These are phyloP conservation scores for Arctopsyche grandis DNA, from an alignment of 1,140 invertebrate genomes.

Conservation along the genomic window DNA sequence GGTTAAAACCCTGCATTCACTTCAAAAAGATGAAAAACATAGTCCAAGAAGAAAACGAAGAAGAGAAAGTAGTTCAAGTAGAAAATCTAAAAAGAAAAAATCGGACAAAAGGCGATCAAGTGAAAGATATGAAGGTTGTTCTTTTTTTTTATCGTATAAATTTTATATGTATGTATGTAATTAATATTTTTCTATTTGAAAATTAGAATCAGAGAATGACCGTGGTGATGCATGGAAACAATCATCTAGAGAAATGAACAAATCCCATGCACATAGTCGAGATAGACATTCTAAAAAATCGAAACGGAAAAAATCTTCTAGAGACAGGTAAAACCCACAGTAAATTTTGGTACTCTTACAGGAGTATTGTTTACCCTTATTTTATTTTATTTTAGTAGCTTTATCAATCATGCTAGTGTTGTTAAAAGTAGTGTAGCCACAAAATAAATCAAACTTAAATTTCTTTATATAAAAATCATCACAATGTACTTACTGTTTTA, in stretches of 20 bases:
- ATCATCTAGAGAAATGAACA: conserved; percentile 29
- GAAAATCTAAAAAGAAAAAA: conserved; percentile 42
- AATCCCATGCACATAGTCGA: conserved; percentile 35
- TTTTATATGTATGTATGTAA: not conserved
- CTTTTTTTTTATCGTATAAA: not conserved
- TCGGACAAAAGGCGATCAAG: conserved; percentile 32
- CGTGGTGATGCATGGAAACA: conserved; percentile 31
- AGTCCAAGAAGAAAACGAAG: conserved; percentile 58
- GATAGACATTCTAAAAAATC: conserved; percentile 48
- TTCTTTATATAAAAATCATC: too few species aligned
- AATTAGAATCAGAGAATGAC: conserved; percentile 17
- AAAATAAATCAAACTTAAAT: too few species aligned
- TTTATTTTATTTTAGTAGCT: not conserved
- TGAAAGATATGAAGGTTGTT: conserved; percentile 39
- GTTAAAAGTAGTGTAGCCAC: too few species aligned
- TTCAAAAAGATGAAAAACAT: conserved; percentile 59
- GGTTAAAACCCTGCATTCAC: conserved; percentile 62
- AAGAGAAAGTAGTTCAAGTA: conserved; percentile 38
- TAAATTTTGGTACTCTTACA: too few species aligned
- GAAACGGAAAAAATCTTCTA: conserved; percentile 42
- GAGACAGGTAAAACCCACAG: conserved; percentile 36
- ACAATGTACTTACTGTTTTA: conserved; percentile 11
- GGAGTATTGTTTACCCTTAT: too few species aligned
- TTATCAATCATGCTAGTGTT: too few species aligned
- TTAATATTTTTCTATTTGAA: not conserved